Base-by-base conservation (phyloP, 2,888 invertebrate genomes). In the Melikaiella ostensackeni region DNA sequence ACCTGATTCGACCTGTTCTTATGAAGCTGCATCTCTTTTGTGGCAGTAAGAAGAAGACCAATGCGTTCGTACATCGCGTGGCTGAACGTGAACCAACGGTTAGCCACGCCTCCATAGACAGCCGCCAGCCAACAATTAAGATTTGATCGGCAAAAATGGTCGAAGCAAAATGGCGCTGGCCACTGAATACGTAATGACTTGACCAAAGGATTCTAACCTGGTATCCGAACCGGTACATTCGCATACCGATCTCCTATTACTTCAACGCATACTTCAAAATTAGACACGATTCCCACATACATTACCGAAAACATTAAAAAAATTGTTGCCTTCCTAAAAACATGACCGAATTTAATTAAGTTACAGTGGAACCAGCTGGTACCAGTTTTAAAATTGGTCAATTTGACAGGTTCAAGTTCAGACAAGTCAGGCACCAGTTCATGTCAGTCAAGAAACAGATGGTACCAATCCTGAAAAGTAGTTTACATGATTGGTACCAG, bases 131-230 rank as follows among this genome's bases (percentile, higher is more conserved):
- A 89, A 90, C 91, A 91, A 91, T 91, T 91, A 91, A 91, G 91
- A 91, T 91, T 91, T 91, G 91, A 91, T 91, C 91, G 91, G 90
- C 91, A 91, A 91, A 91, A 91, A 91, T 91, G 91, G 91, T 91
- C 84, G 91, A 90, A 88, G 86, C 88, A 91, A 91, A 91, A 91
- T 91, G 91, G 91, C 91, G 91, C 85, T 84, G 84, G 85, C 88
- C 88, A 87, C 89, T 90, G 90, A 88, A 91, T 91, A 88, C 89
- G 88, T 91, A 91, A 91, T 91, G 87, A 84, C 70, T 63, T 79
- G 78, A 75, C 75, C 50, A 79, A 77, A 63, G 77, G 38, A 77
- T 76, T 75, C 77, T 62, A 77, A 64, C 42, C 77, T 73, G 73
- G 61, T 77, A 81, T 80, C 80, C 27, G 75, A 82, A 83, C 59